Base-by-base conservation (phyloP, 2,888 invertebrate genomes). In the Lepidochrysops patricia region DNA sequence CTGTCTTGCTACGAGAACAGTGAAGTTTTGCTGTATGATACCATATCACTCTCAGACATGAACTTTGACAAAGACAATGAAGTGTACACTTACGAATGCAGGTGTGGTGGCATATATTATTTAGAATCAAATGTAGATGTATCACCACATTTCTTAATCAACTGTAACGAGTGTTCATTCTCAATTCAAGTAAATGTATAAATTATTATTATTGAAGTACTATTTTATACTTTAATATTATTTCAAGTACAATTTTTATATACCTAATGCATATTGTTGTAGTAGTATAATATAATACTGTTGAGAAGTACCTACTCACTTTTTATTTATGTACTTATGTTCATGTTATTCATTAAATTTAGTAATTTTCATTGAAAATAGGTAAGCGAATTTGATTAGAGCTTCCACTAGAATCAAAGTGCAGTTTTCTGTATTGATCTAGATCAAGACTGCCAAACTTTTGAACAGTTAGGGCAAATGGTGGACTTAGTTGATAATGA, bases 91-190 rank as follows among this genome's bases (percentile, higher is more conserved):
- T 94, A 92, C 75, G 84, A 80, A 9, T 95, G 95, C 74, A 90
- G 95, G 71, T 95, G 95, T 82, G 94, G 95, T 67, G 92, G 93
- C 35, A 73, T 79, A 57, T 93, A 93, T 76, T 68, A 79, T 32
- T 78, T 93, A 29, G 70, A 85, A 52, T 57, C 58, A 1, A 68
- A 56, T 68, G 74, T 75, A 35, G 63, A 60, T 29, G 58, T 67
- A 23, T 61, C 66, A 6, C 60, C 68, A 49, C 87, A 88, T 73
- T 82, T 90, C 72, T 75, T 91, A 67, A 87, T 93, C 67, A 91
- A 90, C 67, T 95, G 95, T 83, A 91, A 91, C 73, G 93, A 94
- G 79, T 95, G 95, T 81, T 94, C 95, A 57, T 92, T 95, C 77
- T 91, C 91, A 69, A 91, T 95, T 72, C 78, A 90, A 69, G 81